These are phyloP conservation scores for Helogale parvula DNA, from an alignment of 2,113 vertebrate species.

Conservation along the genomic window DNA sequence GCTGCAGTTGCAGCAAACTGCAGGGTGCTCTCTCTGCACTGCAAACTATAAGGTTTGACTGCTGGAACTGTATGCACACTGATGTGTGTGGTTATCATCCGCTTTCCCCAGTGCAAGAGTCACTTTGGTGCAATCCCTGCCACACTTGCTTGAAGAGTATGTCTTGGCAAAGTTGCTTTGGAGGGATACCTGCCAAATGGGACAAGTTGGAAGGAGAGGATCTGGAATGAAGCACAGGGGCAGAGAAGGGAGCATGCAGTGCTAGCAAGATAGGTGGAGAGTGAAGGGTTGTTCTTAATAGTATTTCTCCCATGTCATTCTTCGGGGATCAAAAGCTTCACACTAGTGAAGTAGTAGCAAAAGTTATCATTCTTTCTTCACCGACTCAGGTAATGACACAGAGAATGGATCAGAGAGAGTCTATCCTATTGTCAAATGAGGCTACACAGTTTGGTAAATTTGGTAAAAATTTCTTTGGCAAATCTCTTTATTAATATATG, in stretches of 20 bases:
- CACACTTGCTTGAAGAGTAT: background rate
- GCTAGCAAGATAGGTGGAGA: background rate
- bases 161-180: background rate
- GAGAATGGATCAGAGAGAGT: background rate
- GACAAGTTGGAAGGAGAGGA: background rate
- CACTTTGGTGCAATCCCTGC: background rate
- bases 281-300: background rate
- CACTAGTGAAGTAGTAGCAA: background rate
- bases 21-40: background rate
- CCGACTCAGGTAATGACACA: background rate
- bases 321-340: background rate
- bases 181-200: background rate
- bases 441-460: background rate
- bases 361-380: background rate
- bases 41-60: background rate
- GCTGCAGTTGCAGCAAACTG: background rate
- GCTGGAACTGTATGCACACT: background rate
- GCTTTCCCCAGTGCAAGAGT: background rate
- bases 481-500: background rate
- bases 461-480: background rate
- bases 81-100: background rate
- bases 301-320: background rate
- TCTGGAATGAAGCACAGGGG: background rate
- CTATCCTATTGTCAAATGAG: background rate
- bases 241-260: background rate